Base-by-base conservation (phyloP, 1,140 invertebrate genomes). In the Mizuhopecten yessoensis region DNA sequence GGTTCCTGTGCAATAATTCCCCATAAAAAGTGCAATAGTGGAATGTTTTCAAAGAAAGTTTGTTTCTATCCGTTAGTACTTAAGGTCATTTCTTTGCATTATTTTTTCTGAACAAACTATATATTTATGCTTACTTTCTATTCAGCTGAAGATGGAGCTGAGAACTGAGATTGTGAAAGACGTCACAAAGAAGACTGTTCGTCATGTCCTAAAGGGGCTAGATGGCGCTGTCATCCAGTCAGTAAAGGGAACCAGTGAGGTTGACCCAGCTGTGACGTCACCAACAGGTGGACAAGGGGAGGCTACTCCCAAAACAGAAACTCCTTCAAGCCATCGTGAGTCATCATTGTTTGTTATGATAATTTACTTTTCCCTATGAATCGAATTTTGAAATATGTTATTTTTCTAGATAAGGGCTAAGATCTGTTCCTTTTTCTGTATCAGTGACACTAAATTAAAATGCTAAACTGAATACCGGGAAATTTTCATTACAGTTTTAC, bases 181-280 rank as follows among this genome's bases (percentile, higher is more conserved):
- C 75, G 95, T 96, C 15, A 94, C 95, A 0, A 94, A 92, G 86
- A 95, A 94, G 87, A 95, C 94, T 13, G 94, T 95, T 15, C 92
- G 94, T n/a, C 94, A 95, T 39, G 95, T 96, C 20, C 88, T 96
- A 3, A 90, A 93, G 33, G 94, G 94, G 3, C 87, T 95, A 36
- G 94, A 95, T 92, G 93, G 93, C 0, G 94, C 94, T 90, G 93
- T 94, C 1, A 93, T 91, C 23, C 91, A 94, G 88, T 91, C 93
- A 17, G 86, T 92, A 29, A 91, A 94, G 33, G 93, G 93, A 39
- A 86, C 91, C 33, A 86, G 88, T 9, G 89, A 34, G 29, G 89
- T 42, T 10, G 57, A 91, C 36, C 10, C 75, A 33, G 29, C 87
- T 86, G 90, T 90, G 34, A 33, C 11, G 34, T 45, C 33, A 11